Conservation (phyloP, 64 coral and sea anemone species). For the Cladopsammia gracilis region DNA sequence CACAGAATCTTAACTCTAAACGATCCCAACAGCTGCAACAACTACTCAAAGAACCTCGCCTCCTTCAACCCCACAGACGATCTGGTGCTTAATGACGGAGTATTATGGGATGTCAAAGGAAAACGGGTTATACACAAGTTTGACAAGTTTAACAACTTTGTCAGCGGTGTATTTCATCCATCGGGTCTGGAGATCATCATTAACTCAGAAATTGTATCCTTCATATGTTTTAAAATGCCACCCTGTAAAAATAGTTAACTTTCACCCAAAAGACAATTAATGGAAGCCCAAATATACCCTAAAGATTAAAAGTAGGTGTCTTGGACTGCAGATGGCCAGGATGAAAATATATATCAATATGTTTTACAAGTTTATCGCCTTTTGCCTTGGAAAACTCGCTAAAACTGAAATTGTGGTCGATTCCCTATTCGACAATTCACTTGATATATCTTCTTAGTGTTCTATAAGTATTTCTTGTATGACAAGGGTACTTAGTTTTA, state of each 20-base stretch:
- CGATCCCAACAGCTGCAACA: conserved; percentile 76
- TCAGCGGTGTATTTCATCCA: conserved; percentile 97
- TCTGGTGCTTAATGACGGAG: conserved; percentile 93
- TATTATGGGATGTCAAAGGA: conserved; percentile 93
- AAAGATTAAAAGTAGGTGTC: too few species aligned
- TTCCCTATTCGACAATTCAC: too few species aligned
- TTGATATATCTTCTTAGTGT: too few species aligned
- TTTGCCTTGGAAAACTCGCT: too few species aligned
- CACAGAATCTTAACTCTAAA: conserved; percentile 72
- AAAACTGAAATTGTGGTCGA: too few species aligned
- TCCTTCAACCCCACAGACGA: conserved; percentile 95
- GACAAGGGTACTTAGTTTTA: too few species aligned
- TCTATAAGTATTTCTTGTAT: too few species aligned
- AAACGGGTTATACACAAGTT: conserved; percentile 97
- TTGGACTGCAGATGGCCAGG: too few species aligned
- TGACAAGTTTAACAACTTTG: conserved; percentile 97
- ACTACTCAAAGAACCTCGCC: conserved; percentile 93
- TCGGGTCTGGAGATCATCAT: conserved; percentile 97
- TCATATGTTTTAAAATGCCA: neutral
- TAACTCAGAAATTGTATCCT: conserved; percentile 99
- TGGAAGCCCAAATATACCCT: too few species aligned
- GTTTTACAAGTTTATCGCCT: too few species aligned
- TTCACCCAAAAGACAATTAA: too few species aligned
- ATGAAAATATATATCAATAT: too few species aligned
- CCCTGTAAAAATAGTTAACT: neutral